These are phyloP conservation scores for Orientallactaga bullata DNA, from an alignment of 2,113 vertebrate species.

Conservation along the genomic window DNA sequence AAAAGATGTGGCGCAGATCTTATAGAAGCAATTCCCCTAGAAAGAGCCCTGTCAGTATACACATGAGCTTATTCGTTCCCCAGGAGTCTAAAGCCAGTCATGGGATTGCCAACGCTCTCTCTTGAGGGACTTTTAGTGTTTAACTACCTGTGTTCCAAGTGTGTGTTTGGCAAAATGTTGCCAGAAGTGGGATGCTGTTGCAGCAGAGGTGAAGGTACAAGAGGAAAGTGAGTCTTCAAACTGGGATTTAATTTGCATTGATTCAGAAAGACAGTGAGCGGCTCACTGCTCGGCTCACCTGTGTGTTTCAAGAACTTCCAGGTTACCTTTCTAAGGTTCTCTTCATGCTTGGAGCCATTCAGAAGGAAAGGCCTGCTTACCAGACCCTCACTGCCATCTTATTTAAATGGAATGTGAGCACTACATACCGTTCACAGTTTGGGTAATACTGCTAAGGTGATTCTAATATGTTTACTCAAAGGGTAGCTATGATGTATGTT, in stretches of 20 bases:
- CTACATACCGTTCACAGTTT: neutral
- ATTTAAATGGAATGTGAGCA: neutral
- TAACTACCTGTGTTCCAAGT: neutral
- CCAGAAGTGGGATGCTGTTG: neutral
- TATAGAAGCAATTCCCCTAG: neutral
- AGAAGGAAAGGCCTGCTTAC: neutral
- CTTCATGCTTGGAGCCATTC: neutral
- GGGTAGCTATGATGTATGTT: neutral
- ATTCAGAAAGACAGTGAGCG: constrained; percentile 3
- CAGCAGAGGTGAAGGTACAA: neutral
- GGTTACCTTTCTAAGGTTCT: neutral
- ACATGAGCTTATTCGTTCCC: neutral
- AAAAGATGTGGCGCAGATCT: neutral
- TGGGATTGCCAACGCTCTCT: neutral
- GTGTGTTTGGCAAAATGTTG: neutral
- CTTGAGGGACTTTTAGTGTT: neutral
- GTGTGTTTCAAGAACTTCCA: neutral
- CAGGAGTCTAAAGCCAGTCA: neutral
- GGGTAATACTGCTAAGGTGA: neutral
- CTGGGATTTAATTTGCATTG: neutral
- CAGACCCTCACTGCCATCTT: neutral
- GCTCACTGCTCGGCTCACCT: neutral
- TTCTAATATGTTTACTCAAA: neutral
- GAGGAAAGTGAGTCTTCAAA: constrained; percentile 5
- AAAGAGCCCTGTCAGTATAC: neutral